Evolutionary conservation across 2,113 vertebrate genomes (phyloP).

Genomic region (Heliornis fulica): DNA sequence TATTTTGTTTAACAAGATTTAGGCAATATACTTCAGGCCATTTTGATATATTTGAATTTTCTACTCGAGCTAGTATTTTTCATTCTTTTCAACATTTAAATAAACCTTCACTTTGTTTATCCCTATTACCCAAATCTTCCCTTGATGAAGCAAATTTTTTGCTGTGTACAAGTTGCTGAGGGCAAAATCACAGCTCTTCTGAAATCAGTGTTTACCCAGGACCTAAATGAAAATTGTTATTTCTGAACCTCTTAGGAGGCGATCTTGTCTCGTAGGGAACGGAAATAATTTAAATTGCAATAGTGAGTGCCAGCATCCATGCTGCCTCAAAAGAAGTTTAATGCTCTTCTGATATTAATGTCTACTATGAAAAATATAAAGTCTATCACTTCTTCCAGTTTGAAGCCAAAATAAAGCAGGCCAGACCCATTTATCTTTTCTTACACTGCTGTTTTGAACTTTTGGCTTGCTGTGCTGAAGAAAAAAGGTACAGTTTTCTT

Average conservation of each 20-base stretch:
- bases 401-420: constrained; percentile 13
- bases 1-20: background rate
- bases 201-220: background rate
- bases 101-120: background rate
- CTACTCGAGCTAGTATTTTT: background rate
- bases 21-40: background rate
- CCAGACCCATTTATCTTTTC: background rate
- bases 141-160: background rate
- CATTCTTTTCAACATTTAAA: background rate
- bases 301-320: background rate
- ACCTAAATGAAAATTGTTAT: background rate
- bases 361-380: background rate
- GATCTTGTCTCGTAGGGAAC: background rate
- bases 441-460: background rate
- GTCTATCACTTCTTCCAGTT: background rate
- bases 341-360: background rate
- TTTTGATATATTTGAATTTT: background rate
- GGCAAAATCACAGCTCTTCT: background rate
- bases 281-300: background rate
- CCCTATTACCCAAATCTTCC: background rate
- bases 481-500: background rate
- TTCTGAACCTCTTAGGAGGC: background rate
- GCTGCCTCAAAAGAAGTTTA: background rate
- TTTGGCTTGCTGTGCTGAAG: background rate
- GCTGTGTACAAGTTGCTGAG: background rate